These are phyloP conservation scores for Tenthredo notha DNA, from an alignment of 2,888 invertebrate genomes.

Conservation along the genomic window DNA sequence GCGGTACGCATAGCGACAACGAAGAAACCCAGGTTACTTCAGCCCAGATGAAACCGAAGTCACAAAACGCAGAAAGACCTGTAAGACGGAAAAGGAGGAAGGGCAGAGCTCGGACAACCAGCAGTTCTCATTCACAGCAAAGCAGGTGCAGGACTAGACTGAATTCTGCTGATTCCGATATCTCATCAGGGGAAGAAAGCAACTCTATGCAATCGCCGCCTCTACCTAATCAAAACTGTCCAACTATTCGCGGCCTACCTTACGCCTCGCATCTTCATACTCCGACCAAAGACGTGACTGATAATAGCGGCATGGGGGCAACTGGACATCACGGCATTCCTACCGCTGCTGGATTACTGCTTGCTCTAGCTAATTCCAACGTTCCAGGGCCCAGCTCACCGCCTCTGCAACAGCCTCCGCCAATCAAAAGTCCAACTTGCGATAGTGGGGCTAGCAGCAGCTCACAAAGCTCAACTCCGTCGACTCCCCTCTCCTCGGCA, in stretches of 20 bases:
- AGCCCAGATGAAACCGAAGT: slow-evolving; percentile 63
- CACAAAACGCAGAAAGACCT: slow-evolving; percentile 59
- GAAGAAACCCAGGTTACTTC: slow-evolving; percentile 65
- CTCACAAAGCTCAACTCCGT: slow-evolving; percentile 81
- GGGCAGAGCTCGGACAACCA: slow-evolving; percentile 84
- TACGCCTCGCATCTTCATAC: slow-evolving; percentile 70
- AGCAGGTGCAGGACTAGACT: slow-evolving; percentile 83
- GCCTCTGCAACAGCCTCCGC: slow-evolving; percentile 71
- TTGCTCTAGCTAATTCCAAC: slow-evolving; percentile 80
- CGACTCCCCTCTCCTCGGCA: slow-evolving; percentile 87
- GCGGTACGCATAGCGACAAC: slow-evolving; percentile 73
- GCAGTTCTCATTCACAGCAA: slow-evolving; percentile 79
- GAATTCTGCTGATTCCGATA: slow-evolving; percentile 89
- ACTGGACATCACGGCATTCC: slow-evolving; percentile 64
- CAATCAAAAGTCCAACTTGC: slow-evolving; percentile 77
- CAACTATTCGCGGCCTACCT: slow-evolving; percentile 65
- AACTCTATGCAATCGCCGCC: slow-evolving; percentile 81
- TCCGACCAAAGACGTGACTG: slow-evolving; percentile 59
- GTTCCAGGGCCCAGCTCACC: slow-evolving; percentile 72
- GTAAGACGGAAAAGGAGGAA: slow-evolving; percentile 80
- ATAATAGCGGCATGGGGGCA: slow-evolving; percentile 49
- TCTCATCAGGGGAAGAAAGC: slow-evolving; percentile 88
- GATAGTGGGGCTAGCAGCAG: slow-evolving; percentile 76
- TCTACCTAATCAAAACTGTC: slow-evolving; percentile 70
- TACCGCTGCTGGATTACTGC: slow-evolving; percentile 82